Percentiles rank a stretch among this genome's conserved stretches.
phyloP scores from a whole-genome alignment of 2,797 vertebrate species.

The Takifugu ocellatus region DNA sequence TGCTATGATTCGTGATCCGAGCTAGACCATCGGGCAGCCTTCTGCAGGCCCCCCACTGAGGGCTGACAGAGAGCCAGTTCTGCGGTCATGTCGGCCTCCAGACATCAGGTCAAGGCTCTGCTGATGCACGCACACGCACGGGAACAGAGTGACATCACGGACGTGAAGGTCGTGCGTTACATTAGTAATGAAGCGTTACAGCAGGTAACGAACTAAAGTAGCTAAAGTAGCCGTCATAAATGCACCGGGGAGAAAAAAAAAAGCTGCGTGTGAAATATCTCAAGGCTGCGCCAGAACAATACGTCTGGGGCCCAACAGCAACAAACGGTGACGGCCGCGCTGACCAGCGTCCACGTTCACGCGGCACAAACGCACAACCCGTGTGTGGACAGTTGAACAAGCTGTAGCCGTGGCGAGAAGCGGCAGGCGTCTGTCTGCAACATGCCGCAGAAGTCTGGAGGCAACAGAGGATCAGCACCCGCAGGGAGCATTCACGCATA shows the following conservation, averaged over 20 bases:
- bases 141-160: not conserved
- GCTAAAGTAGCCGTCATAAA: no score
- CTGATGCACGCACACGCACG: not conserved
- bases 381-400: conserved; percentile 13
- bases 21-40: conserved; percentile 10
- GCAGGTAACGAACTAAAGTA: no score
- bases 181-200: no score
- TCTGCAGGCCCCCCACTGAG: conserved; percentile 32
- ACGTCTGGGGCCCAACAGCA: not conserved
- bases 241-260: no score
- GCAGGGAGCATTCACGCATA: conserved; percentile 19
- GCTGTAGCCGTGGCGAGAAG: conserved; percentile 19
- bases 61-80: conserved; percentile 36
- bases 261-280: no score
- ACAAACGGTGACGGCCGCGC: not conserved
- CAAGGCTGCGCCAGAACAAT: not conserved
- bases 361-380: not conserved
- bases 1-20: conserved; percentile 1
- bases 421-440: conserved; percentile 22
- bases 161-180: no score
- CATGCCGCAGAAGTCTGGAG: conserved; percentile 41
- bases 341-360: not conserved
- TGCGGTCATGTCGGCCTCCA: conserved; percentile 30
- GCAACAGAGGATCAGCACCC: conserved; percentile 48
- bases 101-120: conserved; percentile 5